A percentile compares a stretch with the other conserved stretches of the same genome.
Conservation (phyloP, 1,140 invertebrate genomes). For the Drosophila navojoa region DNA sequence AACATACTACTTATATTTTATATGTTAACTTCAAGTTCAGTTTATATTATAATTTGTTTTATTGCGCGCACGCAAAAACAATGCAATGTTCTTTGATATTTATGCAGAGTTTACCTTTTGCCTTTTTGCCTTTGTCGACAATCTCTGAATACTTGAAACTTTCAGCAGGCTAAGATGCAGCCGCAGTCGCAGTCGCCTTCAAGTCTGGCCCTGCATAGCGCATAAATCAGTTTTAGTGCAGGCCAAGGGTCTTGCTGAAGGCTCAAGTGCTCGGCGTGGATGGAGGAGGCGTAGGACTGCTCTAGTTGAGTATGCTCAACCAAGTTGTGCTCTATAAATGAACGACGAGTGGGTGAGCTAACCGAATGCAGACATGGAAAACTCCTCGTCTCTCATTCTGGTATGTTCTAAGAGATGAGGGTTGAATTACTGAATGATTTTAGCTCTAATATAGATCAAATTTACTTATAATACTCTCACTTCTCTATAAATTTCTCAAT, state of each 20-base stretch:
- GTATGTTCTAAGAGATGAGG: no score
- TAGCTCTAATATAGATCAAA: no score
- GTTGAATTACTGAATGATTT: no score
- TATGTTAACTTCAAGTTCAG: constrained; percentile 26
- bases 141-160: constrained; percentile 46
- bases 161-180: constrained; percentile 47
- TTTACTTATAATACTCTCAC: no score
- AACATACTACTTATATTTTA: constrained; percentile 47
- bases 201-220: constrained; percentile 39
- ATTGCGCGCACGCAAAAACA: constrained; percentile 33
- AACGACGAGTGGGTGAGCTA: no score
- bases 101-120: constrained; percentile 2
- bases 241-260: constrained; percentile 67
- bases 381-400: no score
- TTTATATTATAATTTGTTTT: constrained; percentile 41
- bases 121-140: background rate
- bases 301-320: background rate
- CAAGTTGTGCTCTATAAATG: background rate
- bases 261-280: constrained; percentile 52
- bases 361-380: no score
- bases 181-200: constrained; percentile 45
- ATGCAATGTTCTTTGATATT: constrained; percentile 18
- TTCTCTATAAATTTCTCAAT: no score
- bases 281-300: background rate
- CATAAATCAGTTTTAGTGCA: constrained; percentile 75